Base-by-base conservation (phyloP, 23 tunicate species). In the Phallusia fumigata region DNA sequence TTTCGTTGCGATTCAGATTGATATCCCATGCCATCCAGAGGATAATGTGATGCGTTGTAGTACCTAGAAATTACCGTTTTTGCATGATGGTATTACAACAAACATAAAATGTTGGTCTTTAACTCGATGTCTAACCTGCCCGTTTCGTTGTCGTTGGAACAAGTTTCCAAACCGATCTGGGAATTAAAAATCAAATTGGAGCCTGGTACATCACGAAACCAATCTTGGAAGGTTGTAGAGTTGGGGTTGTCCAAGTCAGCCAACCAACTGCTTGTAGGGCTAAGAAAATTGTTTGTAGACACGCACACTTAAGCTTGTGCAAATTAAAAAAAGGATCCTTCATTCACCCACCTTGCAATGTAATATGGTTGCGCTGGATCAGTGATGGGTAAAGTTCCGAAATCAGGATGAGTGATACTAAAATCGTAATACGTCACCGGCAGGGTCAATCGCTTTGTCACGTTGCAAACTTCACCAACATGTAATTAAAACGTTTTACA, bases 21-120 rank as follows among this genome's bases (percentile, higher is more conserved):
- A 64, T 32, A 82, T 26, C 85, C 85, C 28, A 32, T 28, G 33
- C 78, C 85, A 69, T 82, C 85, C 85, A 82, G 65, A 8, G 85
- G 85, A 30, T 82, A 82, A 33, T 52, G 65, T 15, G 58, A 33
- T 22, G 53, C 85, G 53, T 82, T 74, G 35, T 52, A 52, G 33
- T 65, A 82, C 21, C 85, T 82, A 6, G 15, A 21, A 58, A 58
- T 21, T 58, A 58, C 5, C 28, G 8, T 58, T 11, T 58, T 58
- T 58, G 69, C 69, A 6, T 58, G 16, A 21, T 6, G 13, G 28
- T 10, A 40, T 40, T 40, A 10, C 47, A 40, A n/a, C n/a, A n/a
- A n/a, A n/a, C n/a, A n/a, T n/a, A n/a, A n/a, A n/a, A n/a, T n/a
- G n/a, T n/a, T n/a, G n/a, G n/a, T 10, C 47, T 40, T 40, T 40